These are phyloP conservation scores for Sarcophaga caerulescens DNA, from an alignment of 2,888 invertebrate genomes.

Conservation along the genomic window DNA sequence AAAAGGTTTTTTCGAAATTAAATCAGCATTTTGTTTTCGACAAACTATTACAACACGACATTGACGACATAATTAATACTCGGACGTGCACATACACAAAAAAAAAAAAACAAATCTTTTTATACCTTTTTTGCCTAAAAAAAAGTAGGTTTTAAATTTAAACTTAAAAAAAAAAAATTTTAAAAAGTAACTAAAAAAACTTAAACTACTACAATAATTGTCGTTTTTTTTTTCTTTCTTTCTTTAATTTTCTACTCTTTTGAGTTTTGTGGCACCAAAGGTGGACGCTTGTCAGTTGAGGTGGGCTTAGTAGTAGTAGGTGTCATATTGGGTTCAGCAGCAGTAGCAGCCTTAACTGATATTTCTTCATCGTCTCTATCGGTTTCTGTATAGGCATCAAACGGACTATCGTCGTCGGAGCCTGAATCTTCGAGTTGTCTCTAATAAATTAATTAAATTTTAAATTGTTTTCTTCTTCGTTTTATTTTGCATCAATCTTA, in stretches of 20 bases:
- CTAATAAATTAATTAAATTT: conserved; percentile 69
- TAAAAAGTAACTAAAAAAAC: neutral
- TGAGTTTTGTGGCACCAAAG: conserved; percentile 58
- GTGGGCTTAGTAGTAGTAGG: conserved; percentile 26
- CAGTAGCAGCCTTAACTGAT: conserved; percentile 68
- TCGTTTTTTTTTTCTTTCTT: conserved; percentile 8
- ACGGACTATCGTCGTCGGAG: conserved; percentile 80
- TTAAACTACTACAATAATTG: conserved; percentile 2
- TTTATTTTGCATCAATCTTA: neutral
- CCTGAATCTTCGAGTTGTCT: conserved; percentile 79
- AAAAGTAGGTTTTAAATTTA: conserved; percentile 11
- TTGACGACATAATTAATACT: neutral
- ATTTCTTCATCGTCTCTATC: conserved; percentile 76
- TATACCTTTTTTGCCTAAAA: conserved; percentile 56
- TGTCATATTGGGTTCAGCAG: conserved; percentile 44
- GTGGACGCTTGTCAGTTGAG: conserved; percentile 44
- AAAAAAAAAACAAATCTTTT: conserved; percentile 9
- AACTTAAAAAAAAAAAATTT: conserved; percentile 4
- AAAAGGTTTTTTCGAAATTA: conserved; percentile 30
- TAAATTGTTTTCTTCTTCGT: neutral
- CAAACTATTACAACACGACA: conserved; percentile 32
- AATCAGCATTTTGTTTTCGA: conserved; percentile 59
- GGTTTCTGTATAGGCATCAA: conserved; percentile 79
- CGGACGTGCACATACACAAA: neutral
- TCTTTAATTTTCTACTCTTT: conserved; percentile 30